Evolutionary conservation across 2,797 vertebrate genomes (phyloP).

Genomic region (Avahi laniger): DNA sequence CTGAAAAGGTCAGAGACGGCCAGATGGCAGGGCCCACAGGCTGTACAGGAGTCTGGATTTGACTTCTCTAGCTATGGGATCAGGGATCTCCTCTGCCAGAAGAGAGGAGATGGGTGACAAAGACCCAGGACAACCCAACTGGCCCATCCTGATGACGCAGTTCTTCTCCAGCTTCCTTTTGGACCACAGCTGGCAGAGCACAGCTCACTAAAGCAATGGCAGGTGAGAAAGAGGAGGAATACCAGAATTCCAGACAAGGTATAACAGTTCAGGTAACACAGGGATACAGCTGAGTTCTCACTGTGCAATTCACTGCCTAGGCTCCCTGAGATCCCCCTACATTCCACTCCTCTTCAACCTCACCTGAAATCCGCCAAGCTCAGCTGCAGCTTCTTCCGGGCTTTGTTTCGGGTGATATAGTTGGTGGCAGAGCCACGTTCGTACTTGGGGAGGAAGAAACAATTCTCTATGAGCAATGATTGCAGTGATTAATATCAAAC

Average conservation of each 20-base stretch:
- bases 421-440: slow-evolving; percentile 95
- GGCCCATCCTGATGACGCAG: neutral
- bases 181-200: neutral
- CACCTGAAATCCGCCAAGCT: slow-evolving; percentile 97
- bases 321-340: rapidly evolving
- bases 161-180: neutral
- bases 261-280: neutral
- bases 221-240: neutral
- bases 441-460: slow-evolving; percentile 83
- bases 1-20: neutral
- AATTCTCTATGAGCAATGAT: neutral
- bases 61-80: neutral
- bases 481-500: neutral
- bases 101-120: neutral
- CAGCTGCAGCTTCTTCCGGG: slow-evolving; percentile 95
- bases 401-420: slow-evolving; percentile 97
- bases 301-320: neutral
- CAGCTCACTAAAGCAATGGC: neutral
- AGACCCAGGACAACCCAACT: neutral
- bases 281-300: neutral
- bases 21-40: neutral
- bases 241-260: neutral
- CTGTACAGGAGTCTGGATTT: neutral
- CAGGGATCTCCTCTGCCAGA: neutral
- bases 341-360: neutral